Evolutionary conservation across 2,113 vertebrate species (phyloP), one percentile per base, ranked within the genome.

Genomic region (Hymenochirus boettgeri): DNA sequence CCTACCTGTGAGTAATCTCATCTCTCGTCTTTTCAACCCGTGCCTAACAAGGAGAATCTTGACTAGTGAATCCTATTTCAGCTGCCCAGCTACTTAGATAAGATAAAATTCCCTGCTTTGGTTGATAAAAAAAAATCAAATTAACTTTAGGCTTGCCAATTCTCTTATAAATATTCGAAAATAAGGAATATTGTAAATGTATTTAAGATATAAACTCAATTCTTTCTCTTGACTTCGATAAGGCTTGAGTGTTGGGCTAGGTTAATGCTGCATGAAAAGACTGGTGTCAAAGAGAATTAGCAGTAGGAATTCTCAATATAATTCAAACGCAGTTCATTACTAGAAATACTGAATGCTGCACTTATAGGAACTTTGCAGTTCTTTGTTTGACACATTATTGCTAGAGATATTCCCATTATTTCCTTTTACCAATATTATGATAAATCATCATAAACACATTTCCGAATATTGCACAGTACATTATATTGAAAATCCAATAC

Each of bases 51-150:
- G 62, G 39, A 52, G 57, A 23, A 69, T 69, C 65, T 53, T 47
- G 56, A 50, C 55, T 53, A 57, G 59, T 69, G 65, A 69, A 69
- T 69, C 57, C 65, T 35, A 69, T 69, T 69, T 60, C 54, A 60
- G 45, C 47, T 60, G 25, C 65, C 45, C 47, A 69, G 59, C 65
- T 60, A 69, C 51, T 69, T 53, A 58, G 65, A 69, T 60, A 57
- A 69, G 65, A 69, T 69, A 69, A 69, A 60, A 51, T 33, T 22
- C 64, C 52, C 56, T 29, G 65, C 56, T 45, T 37, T 52, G 65
- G 46, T 39, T 59, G 65, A 59, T 60, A 60, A 69, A 69, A 69
- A 54, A 60, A 69, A 69, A 69, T 69, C 65, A 52, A 69, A 69
- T 69, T 69, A 69, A 69, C 56, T 60, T 7, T 19, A 39, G 57